Evolutionary conservation across 64 coral and sea anemone species (phyloP), one percentile per base, ranked within the genome.

Genomic region (Porites lutea): DNA sequence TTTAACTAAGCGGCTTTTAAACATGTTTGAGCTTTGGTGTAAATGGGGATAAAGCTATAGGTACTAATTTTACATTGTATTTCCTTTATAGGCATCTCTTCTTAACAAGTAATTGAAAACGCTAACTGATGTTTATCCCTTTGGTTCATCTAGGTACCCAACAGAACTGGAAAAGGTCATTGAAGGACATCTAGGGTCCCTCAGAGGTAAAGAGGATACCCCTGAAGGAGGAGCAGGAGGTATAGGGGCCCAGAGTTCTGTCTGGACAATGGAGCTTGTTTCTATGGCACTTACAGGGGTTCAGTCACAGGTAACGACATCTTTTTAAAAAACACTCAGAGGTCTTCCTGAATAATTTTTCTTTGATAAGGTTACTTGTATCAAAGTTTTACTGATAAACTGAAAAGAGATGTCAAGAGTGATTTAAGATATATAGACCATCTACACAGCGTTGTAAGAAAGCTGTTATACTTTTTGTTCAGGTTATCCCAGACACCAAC

Each of bases 401-500:
- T 37, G 27, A 37, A 37, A 37, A 1, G 27, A 37, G 27, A 37
- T 37, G 27, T 37, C 1, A 37, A 37, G 27, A 37, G 27, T 37
- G 27, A 37, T 37, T 37, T 37, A 37, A 37, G 27, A 37, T 37
- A 37, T 37, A 37, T 37, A n/a, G n/a, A 37, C 27, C 27, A 37
- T 15, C 62, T 79, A 15, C 18, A n/a, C 27, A 47, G 4, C 2
- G 45, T 79, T n/a, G 4, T 79, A 11, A 7, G 0, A 7, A 5
- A 55, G 65, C 64, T 52, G 16, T 79, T n/a, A 46, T 15, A 43
- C 8, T 21, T 9, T 67, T 59, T 16, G 48, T 82, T 6, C 53
- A 99, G 97, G 92, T 99, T 79, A 58, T 96, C 45, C 94, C 94
- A 72, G 94, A 99, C 52, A 89, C 97, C 14, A 95, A 88, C 59